Conservation (phyloP, 2,113 vertebrate genomes). For the Aspidoscelis tigris region DNA sequence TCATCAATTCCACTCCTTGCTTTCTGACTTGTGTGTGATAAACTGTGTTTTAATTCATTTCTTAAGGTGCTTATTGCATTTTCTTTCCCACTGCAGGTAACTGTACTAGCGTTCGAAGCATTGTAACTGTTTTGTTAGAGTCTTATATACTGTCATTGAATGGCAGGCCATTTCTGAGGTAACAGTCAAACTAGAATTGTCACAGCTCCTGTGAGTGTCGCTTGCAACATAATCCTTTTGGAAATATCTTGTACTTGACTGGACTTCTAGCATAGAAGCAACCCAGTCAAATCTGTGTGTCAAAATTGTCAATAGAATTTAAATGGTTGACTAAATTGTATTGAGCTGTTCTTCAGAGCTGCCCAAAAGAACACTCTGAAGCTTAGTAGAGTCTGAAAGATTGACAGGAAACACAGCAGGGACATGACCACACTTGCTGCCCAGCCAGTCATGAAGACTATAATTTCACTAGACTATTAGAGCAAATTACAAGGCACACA, state of each 20-base stretch:
- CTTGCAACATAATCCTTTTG: conserved; percentile 14
- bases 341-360: conserved; percentile 48
- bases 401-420: conserved; percentile 34
- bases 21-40: too few relatives aligned
- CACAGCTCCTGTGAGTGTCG: background rate
- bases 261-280: conserved; percentile 15
- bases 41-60: too few relatives aligned
- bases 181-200: conserved; percentile 3
- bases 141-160: conserved; percentile 16
- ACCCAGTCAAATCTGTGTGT: conserved; percentile 25
- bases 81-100: background rate
- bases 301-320: conserved; percentile 43
- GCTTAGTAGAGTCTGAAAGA: conserved; percentile 33
- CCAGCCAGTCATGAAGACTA: conserved; percentile 31
- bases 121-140: background rate
- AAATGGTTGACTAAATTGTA: conserved; percentile 40
- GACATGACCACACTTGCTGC: conserved; percentile 20
- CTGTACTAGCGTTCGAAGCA: background rate
- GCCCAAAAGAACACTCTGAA: conserved; percentile 7
- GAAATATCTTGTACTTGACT: conserved; percentile 11
- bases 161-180: background rate
- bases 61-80: background rate
- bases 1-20: too few relatives aligned
- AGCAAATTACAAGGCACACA: conserved; percentile 40
- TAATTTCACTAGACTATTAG: conserved; percentile 46